Base-by-base conservation (phyloP, 1,140 invertebrate species). In the Planococcus citri region DNA sequence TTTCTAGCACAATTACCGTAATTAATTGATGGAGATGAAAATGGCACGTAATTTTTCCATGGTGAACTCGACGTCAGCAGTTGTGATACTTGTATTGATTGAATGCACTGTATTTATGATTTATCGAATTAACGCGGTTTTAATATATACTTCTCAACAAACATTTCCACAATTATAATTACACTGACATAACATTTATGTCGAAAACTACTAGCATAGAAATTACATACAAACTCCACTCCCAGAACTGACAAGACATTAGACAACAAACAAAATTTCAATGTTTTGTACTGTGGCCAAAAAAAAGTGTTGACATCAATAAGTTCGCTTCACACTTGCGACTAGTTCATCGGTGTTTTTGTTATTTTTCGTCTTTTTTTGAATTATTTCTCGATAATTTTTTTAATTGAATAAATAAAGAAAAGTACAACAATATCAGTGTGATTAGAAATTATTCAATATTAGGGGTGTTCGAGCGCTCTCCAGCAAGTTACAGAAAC, bases 31-130 rank as follows among this genome's bases (percentile, higher is more conserved):
- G 1, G 25, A 17, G 17, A 24, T 64, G 60, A 64, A 64, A 64
- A 64, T 64, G 60, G 60, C 60, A 64, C 60, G 25, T 17, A 64
- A 25, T 64, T 64, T 64, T 64, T 64, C 60, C 60, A 64, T 64
- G 60, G 60, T 64, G 24, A 64, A 64, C 60, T 24, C 60, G 24
- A 64, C 60, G 60, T 64, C 60, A 64, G 60, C 60, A 64, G 17
- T 25, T 17, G 10, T 51, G 17, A 4, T 3, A 51, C 4, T 17
- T 51, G n/a, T 51, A 51, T 14, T 17, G 17, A 6, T 51, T 2
- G 6, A 51, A 17, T 51, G 41, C 41, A 51, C 10, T 20, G 41
- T 51, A 17, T 51, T 51, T 14, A 14, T 3, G 41, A 20, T 51
- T 51, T 17, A 51, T 51, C 2, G 17, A 3, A 51, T 20, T 51